A percentile compares a stretch with the other conserved stretches of the same genome.
Conservation (phyloP, 2,113 vertebrate species). For the Clarias gariepinus region DNA sequence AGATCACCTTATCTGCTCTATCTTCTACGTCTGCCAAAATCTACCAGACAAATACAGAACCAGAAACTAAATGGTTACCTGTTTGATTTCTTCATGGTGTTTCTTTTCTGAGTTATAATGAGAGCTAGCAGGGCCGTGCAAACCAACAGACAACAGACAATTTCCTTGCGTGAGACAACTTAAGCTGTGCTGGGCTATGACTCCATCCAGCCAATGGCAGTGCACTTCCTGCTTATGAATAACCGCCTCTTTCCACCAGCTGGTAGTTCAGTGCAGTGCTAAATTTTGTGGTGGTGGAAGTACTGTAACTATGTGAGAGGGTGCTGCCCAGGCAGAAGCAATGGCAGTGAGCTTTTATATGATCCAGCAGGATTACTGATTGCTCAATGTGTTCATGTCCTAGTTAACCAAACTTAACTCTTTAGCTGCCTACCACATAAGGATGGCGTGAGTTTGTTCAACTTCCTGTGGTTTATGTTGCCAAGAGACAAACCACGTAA, state of each 20-base stretch:
- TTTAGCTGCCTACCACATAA: neutral
- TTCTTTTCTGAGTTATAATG: conserved; percentile 51
- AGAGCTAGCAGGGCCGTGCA: conserved; percentile 43
- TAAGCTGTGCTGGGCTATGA: conserved; percentile 53
- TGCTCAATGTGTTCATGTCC: conserved; percentile 18
- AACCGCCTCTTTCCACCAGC: conserved; percentile 51
- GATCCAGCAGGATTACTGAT: neutral
- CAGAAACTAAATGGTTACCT: conserved; percentile 66
- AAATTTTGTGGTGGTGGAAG: conserved; percentile 39
- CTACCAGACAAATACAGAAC: neutral
- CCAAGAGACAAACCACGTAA: neutral
- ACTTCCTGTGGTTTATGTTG: neutral
- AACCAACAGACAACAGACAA: conserved; percentile 56
- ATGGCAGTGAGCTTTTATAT: neutral
- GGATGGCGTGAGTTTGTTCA: conserved; percentile 2
- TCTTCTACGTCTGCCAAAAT: conserved; percentile 9
- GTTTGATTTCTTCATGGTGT: conserved; percentile 71
- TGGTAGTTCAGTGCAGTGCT: conserved; percentile 41
- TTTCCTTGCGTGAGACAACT: conserved; percentile 70
- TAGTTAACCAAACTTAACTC: conserved; percentile 5
- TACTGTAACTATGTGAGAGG: neutral
- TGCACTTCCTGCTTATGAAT: conserved; percentile 51
- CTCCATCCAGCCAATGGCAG: conserved; percentile 64
- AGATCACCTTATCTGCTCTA: neutral
- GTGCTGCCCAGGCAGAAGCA: conserved; percentile 6